Base-by-base conservation (phyloP, 2,888 invertebrate genomes). In the Philereme transversata region DNA sequence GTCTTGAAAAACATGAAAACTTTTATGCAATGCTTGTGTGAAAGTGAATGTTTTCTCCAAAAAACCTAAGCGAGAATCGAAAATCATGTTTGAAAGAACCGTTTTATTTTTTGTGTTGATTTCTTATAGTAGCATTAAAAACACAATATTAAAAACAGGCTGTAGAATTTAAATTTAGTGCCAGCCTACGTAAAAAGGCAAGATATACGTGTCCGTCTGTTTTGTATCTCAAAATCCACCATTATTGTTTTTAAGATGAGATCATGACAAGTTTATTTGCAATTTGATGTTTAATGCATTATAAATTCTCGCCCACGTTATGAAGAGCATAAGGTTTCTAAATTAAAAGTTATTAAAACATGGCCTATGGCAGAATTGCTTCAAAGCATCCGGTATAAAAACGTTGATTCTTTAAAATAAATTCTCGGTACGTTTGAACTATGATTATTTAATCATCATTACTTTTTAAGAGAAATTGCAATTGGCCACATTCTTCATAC, bases 221-320 rank as follows among this genome's bases (percentile, higher is more conserved):
- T 54, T 41, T 46, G 36, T 52, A 10, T 4, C 51, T 40, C 51
- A 10, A 59, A 62, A 52, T 35, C 50, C 11, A n/a, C 34, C 55
- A 52, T 55, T 55, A 55, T 50, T 52, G 58, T 52, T 45, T 40
- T 48, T 34, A 38, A 35, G 55, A 52, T 62, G 55, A 62, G 51
- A 56, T 56, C 62, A 59, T 62, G 58, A 55, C 54, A 62, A 52
- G 51, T 62, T 59, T 62, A 59, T 62, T 62, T 56, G 54, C 51
- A 56, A 55, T 55, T 55, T 55, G 44, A 58, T 41, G 40, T 55
- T 59, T 60, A 54, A 51, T 48, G 51, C 38, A 41, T 51, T 55
- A 58, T 54, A 62, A 58, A 62, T 58, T 55, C 36, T 51, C 62
- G 62, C 62, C 62, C 62, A 62, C 62, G 40, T 36, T 40, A 62